Evolutionary conservation across 2,888 invertebrate species (phyloP), one percentile per base, ranked within the genome.

Genomic region (Amblyjoppa fuscipennis): DNA sequence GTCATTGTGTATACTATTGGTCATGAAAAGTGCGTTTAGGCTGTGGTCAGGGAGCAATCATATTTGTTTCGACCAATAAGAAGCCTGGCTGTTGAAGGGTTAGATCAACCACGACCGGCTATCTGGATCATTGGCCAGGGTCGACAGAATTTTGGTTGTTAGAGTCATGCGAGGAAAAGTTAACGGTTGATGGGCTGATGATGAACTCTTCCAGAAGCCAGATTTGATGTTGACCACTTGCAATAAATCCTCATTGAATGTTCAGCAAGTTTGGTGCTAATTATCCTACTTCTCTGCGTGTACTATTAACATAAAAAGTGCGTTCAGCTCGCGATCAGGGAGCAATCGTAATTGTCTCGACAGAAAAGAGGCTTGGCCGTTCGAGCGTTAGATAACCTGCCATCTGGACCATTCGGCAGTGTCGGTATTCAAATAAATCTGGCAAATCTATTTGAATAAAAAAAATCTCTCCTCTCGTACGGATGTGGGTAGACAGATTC

Each of bases 151-250:
- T n/a, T 66, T 45, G 53, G 76, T 76, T 53, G 76, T 68, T 53
- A 68, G 4, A 59, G 69, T n/a, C 31, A 53, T 71, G 38, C 68
- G 71, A 74, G 34, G 51, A 68, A 81, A 76, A 28, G 61, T 61
- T 66, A 34, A 74, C 74, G 83, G 41, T 69, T 77, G 74, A 83
- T 74, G 76, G 71, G 76, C 76, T 28, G 71, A 51, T 51, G 53
- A 68, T 66, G 76, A 76, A 51, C 71, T 74, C 20, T 59, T 41
- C 53, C 51, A 51, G 41, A 51, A 78, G 56, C n/a, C 13, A 9
- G 41, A 56, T 69, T 82, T 34, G 53, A 76, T 41, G 49, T 82
- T 85, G 85, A 82, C 82, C 25, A 31, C 66, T 75, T 59, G 82
- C 85, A 81, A 85, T 74, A 34, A 64, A 61, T 56, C 53, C 31